Percentiles rank a stretch among this genome's conserved stretches.
Evolutionary conservation across 2,888 invertebrate species (phyloP).

Genomic region (Fabriciana adippe): DNA sequence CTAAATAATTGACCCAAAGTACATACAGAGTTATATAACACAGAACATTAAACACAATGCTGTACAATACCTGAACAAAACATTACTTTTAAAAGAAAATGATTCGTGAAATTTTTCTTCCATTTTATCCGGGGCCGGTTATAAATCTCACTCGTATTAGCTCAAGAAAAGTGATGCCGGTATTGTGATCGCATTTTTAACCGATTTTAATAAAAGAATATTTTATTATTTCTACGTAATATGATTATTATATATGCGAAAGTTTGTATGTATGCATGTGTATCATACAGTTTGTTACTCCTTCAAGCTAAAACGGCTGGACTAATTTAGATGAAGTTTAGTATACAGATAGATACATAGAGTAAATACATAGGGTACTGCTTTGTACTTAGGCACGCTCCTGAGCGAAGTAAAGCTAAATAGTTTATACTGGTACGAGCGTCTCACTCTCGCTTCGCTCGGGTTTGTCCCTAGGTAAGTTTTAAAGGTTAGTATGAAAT

Average conservation of each 20-base stretch:
- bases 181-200: slow-evolving; percentile 33
- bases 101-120: slow-evolving; percentile 47
- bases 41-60: slow-evolving; percentile 23
- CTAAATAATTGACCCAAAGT: slow-evolving; percentile 11
- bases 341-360: not conserved
- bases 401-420: too few relatives aligned
- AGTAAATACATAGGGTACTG: not conserved
- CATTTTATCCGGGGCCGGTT: slow-evolving; percentile 39
- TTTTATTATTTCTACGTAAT: not conserved
- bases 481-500: too few relatives aligned
- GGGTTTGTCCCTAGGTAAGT: too few relatives aligned
- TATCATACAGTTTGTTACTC: too few relatives aligned
- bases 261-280: too few relatives aligned
- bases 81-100: slow-evolving; percentile 45
- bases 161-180: slow-evolving; percentile 26
- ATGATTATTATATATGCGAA: too few relatives aligned
- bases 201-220: slow-evolving; percentile 12
- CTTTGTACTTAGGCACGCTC: too few relatives aligned
- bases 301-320: too few relatives aligned
- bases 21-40: slow-evolving; percentile 2
- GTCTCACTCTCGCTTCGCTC: too few relatives aligned
- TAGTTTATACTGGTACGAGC: too few relatives aligned
- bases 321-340: too few relatives aligned
- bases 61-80: slow-evolving; percentile 37
- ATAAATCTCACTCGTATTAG: slow-evolving; percentile 45